Percentiles rank a stretch among this genome's conserved stretches.
Conservation (phyloP, 2,113 vertebrate species). For the Pomatorhinus ruficollis region DNA sequence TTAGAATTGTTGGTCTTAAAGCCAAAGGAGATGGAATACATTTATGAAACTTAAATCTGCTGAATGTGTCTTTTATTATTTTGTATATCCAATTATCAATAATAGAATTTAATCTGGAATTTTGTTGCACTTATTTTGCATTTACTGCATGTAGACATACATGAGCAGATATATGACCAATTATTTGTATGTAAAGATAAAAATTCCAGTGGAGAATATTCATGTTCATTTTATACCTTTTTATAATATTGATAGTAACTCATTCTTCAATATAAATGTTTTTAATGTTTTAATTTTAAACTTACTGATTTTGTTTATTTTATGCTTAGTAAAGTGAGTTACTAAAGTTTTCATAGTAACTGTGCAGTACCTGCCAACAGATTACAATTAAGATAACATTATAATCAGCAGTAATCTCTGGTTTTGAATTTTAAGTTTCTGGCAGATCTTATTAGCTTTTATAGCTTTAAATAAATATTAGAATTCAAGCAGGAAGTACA, state of each 20-base stretch:
- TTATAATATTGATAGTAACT: neutral
- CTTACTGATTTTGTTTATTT: neutral
- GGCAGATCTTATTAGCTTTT: neutral
- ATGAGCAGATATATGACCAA: neutral
- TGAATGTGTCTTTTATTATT: neutral
- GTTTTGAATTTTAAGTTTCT: neutral
- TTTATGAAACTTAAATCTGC: neutral
- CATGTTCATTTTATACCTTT: neutral
- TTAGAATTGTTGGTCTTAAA: neutral
- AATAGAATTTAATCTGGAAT: neutral
- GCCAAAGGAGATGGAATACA: neutral
- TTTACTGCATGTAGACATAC: neutral
- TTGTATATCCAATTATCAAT: neutral
- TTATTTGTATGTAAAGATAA: neutral
- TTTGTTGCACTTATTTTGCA: neutral
- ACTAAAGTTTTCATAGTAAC: neutral
- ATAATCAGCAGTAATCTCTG: neutral
- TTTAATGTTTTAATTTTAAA: neutral
- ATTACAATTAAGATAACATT: neutral
- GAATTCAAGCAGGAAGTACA: constrained; percentile 14
- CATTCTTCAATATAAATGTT: neutral
- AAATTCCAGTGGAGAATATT: neutral
- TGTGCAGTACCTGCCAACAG: neutral
- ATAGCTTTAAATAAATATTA: constrained; percentile 10
- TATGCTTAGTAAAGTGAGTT: neutral